Evolutionary conservation across 2,797 vertebrate species (phyloP), one percentile per base, ranked within the genome.

Genomic region (Hafferia zeledoni): DNA sequence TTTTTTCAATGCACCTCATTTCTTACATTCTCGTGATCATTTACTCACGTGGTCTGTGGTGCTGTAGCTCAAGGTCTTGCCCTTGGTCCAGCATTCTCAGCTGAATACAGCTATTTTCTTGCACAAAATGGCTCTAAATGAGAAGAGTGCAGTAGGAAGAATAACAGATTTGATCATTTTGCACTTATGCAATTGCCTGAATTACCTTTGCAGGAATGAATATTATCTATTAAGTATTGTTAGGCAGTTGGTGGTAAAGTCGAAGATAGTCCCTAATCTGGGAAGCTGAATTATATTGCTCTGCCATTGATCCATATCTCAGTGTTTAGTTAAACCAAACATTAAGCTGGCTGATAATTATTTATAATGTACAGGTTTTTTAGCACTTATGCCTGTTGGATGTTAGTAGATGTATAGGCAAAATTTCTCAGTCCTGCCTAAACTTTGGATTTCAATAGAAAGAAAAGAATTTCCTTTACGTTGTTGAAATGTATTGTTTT

Each of bases 21-120:
- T 79, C 74, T 70, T 83, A 10, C 6, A 3, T 57, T 61, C 53
- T 55, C 52, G 33, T 20, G 61, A 59, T 69, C 39, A n/a, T 85
- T 82, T 71, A 25, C 27, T 59, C 18, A 6, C 13, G 3, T 56
- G 10, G 9, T 59, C 50, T 63, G 1, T 37, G 81, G 18, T 41
- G 59, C 50, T 63, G 59, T 25, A 79, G 76, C 56, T 77, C 3
- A 4, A 87, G 89, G 64, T 88, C 76, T 89, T 84, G 67, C 76
- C 91, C 49, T 80, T 60, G 24, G 24, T 39, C 55, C 57, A 43
- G 57, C 10, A 31, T 61, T 91, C 65, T 75, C 46, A 46, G 35
- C n/a, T 87, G 49, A 89, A 89, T 60, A 5, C 27, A 55, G 75
- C 71, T 91, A 57, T 88, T 93, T 81, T 71, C 78, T 57, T 55